Evolutionary conservation across 1,140 invertebrate species (phyloP).

Genomic region (Varroa destructor): DNA sequence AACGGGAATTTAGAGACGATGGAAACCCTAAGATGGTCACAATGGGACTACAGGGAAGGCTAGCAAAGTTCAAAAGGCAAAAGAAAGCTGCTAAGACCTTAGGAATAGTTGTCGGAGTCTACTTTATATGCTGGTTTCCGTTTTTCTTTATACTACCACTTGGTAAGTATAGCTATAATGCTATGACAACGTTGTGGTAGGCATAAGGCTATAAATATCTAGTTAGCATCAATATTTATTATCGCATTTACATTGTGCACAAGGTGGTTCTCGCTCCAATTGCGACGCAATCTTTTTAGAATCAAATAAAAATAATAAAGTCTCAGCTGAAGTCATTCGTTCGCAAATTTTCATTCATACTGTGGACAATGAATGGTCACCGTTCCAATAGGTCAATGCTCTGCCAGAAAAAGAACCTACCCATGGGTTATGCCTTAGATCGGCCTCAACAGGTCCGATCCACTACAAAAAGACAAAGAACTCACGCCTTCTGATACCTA

Average conservation of each 20-base stretch:
- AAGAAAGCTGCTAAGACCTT: slow-evolving; percentile 90
- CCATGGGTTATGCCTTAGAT: no score
- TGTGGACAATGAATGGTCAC: no score
- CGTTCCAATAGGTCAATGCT: no score
- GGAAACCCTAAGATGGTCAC: slow-evolving; percentile 31
- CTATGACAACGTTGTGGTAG: background rate
- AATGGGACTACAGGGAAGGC: slow-evolving; percentile 37
- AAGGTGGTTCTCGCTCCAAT: no score
- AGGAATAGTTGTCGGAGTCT: slow-evolving; percentile 59
- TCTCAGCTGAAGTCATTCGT: no score
- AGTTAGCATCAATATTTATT: slow-evolving; percentile 12
- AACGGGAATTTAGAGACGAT: slow-evolving; percentile 20
- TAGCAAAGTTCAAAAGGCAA: slow-evolving; percentile 78
- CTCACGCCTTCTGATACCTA: no score
- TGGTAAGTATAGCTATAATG: slow-evolving; percentile 40
- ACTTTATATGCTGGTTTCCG: slow-evolving; percentile 58
- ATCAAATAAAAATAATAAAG: background rate
- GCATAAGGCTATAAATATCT: background rate
- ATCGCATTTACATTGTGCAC: slow-evolving; percentile 7
- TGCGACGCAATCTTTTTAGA: no score
- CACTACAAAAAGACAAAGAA: no score
- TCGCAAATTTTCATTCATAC: no score
- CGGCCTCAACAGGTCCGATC: no score
- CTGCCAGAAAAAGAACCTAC: no score
- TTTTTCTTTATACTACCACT: slow-evolving; percentile 54